Percentiles rank a stretch among this genome's conserved stretches.
Conservation (phyloP, 2,888 invertebrate species). For the Drosophila birchii region DNA sequence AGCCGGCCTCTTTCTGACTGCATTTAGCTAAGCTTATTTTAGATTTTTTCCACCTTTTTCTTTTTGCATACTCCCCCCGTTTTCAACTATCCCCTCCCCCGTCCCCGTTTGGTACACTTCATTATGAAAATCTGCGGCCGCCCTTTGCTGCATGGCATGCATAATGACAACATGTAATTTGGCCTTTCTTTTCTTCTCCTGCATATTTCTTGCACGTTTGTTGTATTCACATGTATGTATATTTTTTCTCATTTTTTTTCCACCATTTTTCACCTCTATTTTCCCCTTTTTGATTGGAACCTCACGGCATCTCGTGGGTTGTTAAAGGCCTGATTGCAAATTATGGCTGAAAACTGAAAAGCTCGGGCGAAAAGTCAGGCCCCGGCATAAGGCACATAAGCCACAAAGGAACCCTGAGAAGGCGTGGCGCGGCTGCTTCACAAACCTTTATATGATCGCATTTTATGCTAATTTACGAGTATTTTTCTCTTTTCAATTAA, state of each 20-base stretch:
- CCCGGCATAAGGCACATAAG: neutral
- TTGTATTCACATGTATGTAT: conserved; percentile 1
- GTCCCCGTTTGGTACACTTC: conserved; percentile 60
- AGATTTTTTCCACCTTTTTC: conserved; percentile 1
- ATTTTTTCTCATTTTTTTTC: neutral
- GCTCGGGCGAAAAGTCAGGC: conserved; percentile 9
- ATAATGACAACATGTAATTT: conserved; percentile 75
- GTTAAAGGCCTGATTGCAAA: conserved; percentile 71
- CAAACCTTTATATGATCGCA: conserved; percentile 51
- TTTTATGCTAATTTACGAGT: conserved; percentile 69
- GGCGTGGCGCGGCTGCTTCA: conserved; percentile 47
- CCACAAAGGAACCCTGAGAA: conserved; percentile 26
- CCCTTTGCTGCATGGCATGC: conserved; percentile 43
- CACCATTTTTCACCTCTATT: conserved; percentile 15
- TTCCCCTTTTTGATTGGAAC: conserved; percentile 26
- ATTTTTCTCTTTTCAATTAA: conserved; percentile 60
- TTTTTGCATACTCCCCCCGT: neutral
- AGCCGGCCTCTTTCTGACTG: conserved; percentile 6
- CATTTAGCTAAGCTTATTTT: conserved; percentile 16
- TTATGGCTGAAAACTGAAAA: conserved; percentile 52
- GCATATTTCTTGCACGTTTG: conserved; percentile 36
- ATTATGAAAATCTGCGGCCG: conserved; percentile 52
- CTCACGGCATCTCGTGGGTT: conserved; percentile 57
- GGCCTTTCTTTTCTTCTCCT: conserved; percentile 67
- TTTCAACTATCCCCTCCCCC: too few relatives aligned